Conservation (phyloP, 2,888 invertebrate species). For the Cephus rjabovi region DNA sequence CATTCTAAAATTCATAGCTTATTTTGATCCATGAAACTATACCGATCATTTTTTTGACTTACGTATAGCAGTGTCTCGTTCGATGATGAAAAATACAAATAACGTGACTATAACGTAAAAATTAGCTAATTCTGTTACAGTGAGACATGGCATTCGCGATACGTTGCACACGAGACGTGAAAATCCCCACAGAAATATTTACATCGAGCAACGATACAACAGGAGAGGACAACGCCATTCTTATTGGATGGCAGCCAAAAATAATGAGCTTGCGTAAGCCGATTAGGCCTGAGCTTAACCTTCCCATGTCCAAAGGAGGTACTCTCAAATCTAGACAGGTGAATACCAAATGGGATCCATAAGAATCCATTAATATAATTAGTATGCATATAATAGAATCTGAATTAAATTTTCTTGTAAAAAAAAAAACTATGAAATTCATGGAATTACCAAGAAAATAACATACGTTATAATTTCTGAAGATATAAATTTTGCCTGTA, state of each 20-base stretch:
- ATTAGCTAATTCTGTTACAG: background rate
- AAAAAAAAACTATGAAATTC: background rate
- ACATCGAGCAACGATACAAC: background rate
- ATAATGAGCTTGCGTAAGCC: constrained; percentile 8
- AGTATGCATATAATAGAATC: background rate
- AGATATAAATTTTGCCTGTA: too few species aligned
- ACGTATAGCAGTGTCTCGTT: background rate
- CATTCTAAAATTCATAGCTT: background rate
- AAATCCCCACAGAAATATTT: background rate
- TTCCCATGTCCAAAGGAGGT: background rate
- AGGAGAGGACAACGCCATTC: background rate
- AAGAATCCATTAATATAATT: background rate
- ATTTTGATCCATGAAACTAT: background rate
- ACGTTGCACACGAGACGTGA: background rate
- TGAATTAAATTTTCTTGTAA: background rate
- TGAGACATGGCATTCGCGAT: background rate
- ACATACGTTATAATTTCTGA: background rate
- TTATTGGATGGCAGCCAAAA: constrained; percentile 16
- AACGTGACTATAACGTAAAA: background rate
- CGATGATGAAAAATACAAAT: background rate
- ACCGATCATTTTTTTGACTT: background rate
- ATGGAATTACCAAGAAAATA: background rate
- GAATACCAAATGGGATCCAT: background rate
- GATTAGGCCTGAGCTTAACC: background rate
- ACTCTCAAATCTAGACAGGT: background rate